Evolutionary conservation across 2,888 invertebrate species (phyloP).

Genomic region (Pseudococcus jackbeardsleyi): DNA sequence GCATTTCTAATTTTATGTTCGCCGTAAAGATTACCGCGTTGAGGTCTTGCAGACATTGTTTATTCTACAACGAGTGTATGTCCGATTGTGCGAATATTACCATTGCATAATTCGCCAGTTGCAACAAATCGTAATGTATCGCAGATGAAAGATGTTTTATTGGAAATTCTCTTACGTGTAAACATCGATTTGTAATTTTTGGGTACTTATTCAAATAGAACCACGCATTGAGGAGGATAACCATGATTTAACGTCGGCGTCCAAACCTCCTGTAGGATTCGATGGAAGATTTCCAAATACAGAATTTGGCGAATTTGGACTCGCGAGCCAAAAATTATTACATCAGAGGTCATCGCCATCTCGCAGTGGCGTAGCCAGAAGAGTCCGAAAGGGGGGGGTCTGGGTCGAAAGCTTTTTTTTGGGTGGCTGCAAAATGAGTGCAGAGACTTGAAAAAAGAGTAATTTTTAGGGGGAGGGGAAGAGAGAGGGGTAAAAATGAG

Average conservation of each 20-base stretch:
- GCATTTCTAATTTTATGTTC: slow-evolving; percentile 47
- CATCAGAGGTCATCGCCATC: no score
- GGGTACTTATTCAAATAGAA: background rate
- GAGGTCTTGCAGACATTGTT: slow-evolving; percentile 2
- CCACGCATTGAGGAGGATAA: background rate
- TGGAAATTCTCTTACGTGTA: background rate
- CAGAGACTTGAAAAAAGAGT: no score
- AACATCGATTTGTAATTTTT: background rate
- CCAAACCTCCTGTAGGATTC: background rate
- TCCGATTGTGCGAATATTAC: background rate
- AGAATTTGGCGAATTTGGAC: background rate
- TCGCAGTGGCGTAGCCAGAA: no score
- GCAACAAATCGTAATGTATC: background rate
- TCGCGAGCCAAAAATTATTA: background rate
- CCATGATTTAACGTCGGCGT: background rate
- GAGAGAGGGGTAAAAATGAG: no score
- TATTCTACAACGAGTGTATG: background rate
- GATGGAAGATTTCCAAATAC: background rate
- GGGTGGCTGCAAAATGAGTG: no score
- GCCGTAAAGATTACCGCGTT: slow-evolving; percentile 6
- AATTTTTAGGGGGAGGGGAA: no score
- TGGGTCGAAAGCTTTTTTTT: no score
- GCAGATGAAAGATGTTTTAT: background rate
- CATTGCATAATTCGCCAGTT: background rate
- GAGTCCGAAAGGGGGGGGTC: no score